Evolutionary conservation across 2,113 vertebrate genomes (phyloP).

Genomic region (Tychaedon coryphoeus): DNA sequence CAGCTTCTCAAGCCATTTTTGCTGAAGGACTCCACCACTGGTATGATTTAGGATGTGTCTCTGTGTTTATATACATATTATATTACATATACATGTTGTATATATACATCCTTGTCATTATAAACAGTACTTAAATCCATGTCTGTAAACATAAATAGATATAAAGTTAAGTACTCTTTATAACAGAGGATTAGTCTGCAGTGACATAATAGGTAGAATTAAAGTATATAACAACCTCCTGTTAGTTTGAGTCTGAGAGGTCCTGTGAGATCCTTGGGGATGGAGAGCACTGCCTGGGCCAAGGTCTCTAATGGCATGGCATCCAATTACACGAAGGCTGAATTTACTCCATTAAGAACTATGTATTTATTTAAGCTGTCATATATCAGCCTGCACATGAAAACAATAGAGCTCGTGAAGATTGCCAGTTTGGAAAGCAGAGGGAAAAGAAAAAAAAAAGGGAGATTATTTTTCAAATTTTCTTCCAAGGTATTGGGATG

Average conservation of each 20-base stretch:
- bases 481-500: conserved; percentile 66
- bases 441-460: background rate
- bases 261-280: background rate
- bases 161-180: conserved; percentile 7
- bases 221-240: background rate
- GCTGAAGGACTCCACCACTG: background rate
- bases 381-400: conserved; percentile 29
- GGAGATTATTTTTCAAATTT: conserved; percentile 22
- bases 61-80: background rate
- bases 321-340: conserved; percentile 29
- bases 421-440: background rate
- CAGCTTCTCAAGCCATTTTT: background rate
- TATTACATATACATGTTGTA: background rate
- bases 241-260: background rate
- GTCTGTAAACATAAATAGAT: conserved; percentile 34
- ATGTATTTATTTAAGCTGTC: conserved; percentile 59
- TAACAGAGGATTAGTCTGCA: background rate
- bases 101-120: conserved; percentile 21
- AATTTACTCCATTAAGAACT: conserved; percentile 51
- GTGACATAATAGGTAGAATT: conserved; percentile 47
- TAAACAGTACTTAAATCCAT: conserved; percentile 53
- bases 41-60: conserved; percentile 19
- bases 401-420: conserved; percentile 43
- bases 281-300: background rate
- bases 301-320: conserved; percentile 41